Conservation (phyloP, 2,797 vertebrate genomes). For the Bothrops alternatus region DNA sequence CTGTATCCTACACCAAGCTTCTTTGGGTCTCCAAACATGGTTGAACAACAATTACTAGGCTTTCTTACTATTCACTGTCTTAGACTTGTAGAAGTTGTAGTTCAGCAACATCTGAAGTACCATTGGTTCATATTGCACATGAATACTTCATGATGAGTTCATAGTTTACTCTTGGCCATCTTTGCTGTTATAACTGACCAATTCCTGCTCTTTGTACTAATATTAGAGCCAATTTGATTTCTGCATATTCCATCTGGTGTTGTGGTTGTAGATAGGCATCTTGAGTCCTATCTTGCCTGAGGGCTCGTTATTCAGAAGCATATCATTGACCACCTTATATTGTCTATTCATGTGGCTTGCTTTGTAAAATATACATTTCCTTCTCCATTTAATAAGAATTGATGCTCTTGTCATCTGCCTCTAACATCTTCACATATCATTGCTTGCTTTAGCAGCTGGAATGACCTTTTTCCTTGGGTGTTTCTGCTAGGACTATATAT, state of each 20-base stretch:
- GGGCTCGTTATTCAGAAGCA: no score
- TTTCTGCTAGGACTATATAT: not conserved
- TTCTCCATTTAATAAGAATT: not conserved
- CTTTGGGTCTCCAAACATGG: not conserved
- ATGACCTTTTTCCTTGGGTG: not conserved
- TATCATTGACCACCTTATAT: no score
- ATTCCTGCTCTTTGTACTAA: no score
- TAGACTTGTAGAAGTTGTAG: not conserved
- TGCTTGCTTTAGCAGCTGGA: not conserved
- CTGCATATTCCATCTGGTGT: no score
- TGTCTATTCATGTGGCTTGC: no score
- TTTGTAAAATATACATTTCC: not conserved
- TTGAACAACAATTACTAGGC: not conserved
- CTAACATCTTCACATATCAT: not conserved
- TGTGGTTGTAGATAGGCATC: no score
- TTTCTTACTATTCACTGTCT: not conserved
- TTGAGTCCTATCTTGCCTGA: no score
- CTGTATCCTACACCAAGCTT: not conserved
- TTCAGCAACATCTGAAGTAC: not conserved
- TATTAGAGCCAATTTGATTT: no score
- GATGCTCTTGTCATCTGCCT: not conserved
- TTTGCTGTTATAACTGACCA: no score
- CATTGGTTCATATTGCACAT: not conserved
- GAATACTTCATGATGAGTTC: no score
- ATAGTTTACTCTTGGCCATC: no score